Base-by-base conservation (phyloP, 2,797 vertebrate genomes). In the Ceryle rudis region DNA sequence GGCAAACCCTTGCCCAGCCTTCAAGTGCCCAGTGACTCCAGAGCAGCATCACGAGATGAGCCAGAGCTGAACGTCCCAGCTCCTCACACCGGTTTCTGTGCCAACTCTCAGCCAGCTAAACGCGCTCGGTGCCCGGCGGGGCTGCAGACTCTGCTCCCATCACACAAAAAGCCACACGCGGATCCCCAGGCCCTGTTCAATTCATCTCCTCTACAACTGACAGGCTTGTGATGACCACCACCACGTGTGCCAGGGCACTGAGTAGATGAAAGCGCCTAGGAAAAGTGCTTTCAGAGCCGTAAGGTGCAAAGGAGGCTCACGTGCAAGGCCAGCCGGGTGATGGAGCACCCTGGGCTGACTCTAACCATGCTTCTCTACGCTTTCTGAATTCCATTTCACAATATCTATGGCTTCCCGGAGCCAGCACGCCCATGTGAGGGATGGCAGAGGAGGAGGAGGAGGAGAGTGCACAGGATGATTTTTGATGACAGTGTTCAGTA, bases 221-320 rank as follows among this genome's bases (percentile, higher is more conserved):
- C 19, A 11, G 17, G 18, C 31, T 37, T 1, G 4, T 19, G 12
- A n/a, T 12, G 19, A 44, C 26, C 52, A 28, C 60, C 21, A 16
- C 37, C 7, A 2, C 5, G 1, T 0, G 0, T 14, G 14, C 52
- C n/a, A 7, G 31, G 81, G 54, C 15, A 21, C 16, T 0, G 1
- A 15, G 42, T 0, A 22, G 14, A 14, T 10, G 6, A 9, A 28
- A 44, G 51, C 20, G 26, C 71, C 4, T 4, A 8, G 62, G 33
- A 2, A 18, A 64, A 55, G 21, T 2, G 17, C 13, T 72, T 8
- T 22, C 17, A 4, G 49, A 2, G 4, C 41, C 23, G 22, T 2
- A 7, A 46, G 39, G 25, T 23, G 47, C 47, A 37, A 41, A 49
- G 44, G 7, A 55, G 20, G 41, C 49, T 65, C 14, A 2, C 0